A percentile compares a stretch with the other conserved stretches of the same genome.
phyloP scores from a whole-genome alignment of 2,797 vertebrate species.

The Bradypus variegatus region DNA sequence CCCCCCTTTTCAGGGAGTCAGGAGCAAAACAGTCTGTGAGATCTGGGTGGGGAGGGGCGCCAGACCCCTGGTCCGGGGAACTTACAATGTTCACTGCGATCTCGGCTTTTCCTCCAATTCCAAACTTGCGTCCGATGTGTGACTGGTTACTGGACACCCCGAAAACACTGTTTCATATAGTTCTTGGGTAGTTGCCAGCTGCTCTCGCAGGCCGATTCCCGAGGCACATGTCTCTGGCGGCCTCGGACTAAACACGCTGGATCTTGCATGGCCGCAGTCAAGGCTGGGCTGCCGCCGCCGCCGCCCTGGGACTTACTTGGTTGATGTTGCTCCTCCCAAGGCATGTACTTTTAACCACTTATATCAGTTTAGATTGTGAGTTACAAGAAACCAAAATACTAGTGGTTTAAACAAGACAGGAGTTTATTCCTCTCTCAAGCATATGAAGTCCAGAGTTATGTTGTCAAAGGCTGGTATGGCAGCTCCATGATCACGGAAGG shows the following conservation, averaged over 20 bases:
- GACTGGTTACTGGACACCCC: too few relatives aligned
- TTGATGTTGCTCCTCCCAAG: too few relatives aligned
- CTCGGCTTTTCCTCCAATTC: too few relatives aligned
- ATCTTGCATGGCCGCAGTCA: slow-evolving; percentile 43
- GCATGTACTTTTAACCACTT: background rate
- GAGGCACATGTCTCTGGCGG: slow-evolving; percentile 33
- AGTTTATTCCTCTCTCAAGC: background rate
- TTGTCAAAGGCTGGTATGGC: background rate
- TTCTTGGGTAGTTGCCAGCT: too few relatives aligned
- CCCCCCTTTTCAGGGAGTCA: too few relatives aligned
- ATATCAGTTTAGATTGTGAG: background rate
- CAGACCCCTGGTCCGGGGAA: too few relatives aligned
- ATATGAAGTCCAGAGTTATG: background rate
- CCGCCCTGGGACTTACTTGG: too few relatives aligned
- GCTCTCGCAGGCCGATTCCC: slow-evolving; percentile 51
- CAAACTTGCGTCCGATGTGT: too few relatives aligned
- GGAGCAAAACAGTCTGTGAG: too few relatives aligned
- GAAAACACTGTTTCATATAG: too few relatives aligned
- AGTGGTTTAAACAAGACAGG: background rate
- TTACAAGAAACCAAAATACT: background rate
- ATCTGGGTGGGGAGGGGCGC: too few relatives aligned
- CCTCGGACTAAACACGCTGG: slow-evolving; percentile 27
- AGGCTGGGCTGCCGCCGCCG: slow-evolving; percentile 7
- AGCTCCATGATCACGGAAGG: background rate
- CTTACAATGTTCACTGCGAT: too few relatives aligned